Evolutionary conservation across 1,140 invertebrate species (phyloP).

Genomic region (Drosophila pallidifrons): DNA sequence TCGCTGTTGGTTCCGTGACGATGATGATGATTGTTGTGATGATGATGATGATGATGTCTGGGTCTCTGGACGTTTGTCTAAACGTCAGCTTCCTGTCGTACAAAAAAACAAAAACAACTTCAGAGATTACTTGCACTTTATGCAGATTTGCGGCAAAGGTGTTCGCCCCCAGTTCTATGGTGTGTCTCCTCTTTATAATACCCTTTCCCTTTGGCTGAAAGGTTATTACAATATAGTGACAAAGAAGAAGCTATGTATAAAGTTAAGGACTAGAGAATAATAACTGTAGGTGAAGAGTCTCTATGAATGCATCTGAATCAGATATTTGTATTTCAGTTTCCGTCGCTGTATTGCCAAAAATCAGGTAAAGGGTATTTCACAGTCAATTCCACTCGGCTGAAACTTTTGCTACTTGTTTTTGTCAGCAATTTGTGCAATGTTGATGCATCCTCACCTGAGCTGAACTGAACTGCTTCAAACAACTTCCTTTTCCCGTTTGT

Average conservation of each 20-base stretch:
- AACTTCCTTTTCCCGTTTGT: constrained; percentile 54
- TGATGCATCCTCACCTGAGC: constrained; percentile 21
- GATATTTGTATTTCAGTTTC: too few species aligned
- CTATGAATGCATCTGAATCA: too few species aligned
- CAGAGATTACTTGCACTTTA: constrained; percentile 73
- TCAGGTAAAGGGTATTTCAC: too few species aligned
- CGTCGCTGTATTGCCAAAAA: too few species aligned
- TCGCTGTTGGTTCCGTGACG: constrained; percentile 27
- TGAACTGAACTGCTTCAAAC: constrained; percentile 12
- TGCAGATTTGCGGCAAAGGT: constrained; percentile 53
- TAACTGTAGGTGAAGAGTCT: too few species aligned
- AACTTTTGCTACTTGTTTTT: constrained; percentile 15
- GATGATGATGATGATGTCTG: constrained; percentile 47
- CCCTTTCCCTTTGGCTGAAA: too few species aligned
- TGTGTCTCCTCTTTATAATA: not conserved
- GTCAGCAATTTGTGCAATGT: constrained; percentile 8
- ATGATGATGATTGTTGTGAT: constrained; percentile 21
- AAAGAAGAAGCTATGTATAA: too few species aligned
- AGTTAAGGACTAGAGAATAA: too few species aligned
- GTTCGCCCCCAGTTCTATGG: constrained; percentile 24
- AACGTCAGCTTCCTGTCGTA: constrained; percentile 75
- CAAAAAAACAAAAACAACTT: constrained; percentile 11
- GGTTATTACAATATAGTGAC: too few species aligned
- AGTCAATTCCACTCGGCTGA: too few species aligned
- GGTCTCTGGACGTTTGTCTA: constrained; percentile 71